Conservation (phyloP, 2,888 invertebrate genomes). For the Pomacea canaliculata region DNA sequence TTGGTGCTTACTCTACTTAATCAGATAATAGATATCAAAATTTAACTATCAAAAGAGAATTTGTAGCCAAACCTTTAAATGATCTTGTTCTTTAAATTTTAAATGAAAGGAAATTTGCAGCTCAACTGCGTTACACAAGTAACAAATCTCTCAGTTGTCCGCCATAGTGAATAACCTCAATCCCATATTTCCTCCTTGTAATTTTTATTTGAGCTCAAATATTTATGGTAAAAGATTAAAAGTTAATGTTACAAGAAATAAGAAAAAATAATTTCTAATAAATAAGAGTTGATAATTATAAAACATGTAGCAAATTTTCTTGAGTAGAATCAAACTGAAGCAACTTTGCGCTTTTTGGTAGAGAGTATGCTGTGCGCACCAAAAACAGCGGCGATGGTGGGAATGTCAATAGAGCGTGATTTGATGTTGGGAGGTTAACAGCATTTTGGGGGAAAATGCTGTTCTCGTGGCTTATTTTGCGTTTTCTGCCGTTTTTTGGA, state of each 20-base stretch:
- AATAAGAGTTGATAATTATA: background rate
- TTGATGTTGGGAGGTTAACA: slow-evolving; percentile 18
- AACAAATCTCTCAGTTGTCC: background rate
- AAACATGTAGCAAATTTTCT: background rate
- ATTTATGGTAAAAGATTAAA: background rate
- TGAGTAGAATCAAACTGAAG: background rate
- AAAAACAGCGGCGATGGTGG: slow-evolving; percentile 26
- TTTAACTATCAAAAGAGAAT: no score
- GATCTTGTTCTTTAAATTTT: no score
- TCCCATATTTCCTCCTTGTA: background rate
- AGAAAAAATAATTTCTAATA: background rate
- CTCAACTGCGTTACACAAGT: no score
- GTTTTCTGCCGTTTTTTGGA: slow-evolving; percentile 44
- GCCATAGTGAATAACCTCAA: background rate
- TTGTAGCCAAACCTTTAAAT: no score
- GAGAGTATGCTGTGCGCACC: slow-evolving; percentile 13
- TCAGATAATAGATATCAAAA: no score
- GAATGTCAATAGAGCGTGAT: slow-evolving; percentile 26
- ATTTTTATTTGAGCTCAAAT: background rate
- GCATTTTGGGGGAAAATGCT: slow-evolving; percentile 36
- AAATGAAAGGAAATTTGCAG: no score
- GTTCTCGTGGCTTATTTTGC: slow-evolving; percentile 35
- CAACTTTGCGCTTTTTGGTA: background rate
- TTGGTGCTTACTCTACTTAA: no score
- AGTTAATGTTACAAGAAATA: background rate